Base-by-base conservation (phyloP, 2,113 vertebrate genomes). In the Tautogolabrus adspersus region DNA sequence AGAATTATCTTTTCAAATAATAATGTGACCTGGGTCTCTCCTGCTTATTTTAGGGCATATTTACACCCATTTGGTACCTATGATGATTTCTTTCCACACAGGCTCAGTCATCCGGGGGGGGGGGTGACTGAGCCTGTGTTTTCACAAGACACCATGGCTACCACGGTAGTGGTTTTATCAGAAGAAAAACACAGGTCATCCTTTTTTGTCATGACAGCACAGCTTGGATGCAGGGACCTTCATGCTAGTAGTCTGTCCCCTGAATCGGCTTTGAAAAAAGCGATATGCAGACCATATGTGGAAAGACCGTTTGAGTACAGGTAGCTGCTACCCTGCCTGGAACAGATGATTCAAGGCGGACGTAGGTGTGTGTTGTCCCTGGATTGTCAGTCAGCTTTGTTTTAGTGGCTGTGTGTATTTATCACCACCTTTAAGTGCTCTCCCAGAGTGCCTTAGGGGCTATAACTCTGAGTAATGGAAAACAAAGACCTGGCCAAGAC, bases 391-490 rank as follows among this genome's bases (percentile, higher is more conserved):
- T 86, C 75, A 83, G 89, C 84, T 91, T 93, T 91, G 87, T 90
- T 93, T 90, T 89, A 89, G 72, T 75, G 72, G 72, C 85, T 82
- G 75, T 75, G 83, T 82, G 86, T 89, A 91, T 94, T 94, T 93
- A 92, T 93, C 90, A 87, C 89, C 82, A 85, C 67, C 68, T 72
- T 88, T 89, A 91, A 91, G 89, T 87, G 91, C 89, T 91, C 89
- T 88, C 85, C 60, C 72, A 73, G 86, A 85, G 84, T 71, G 84
- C 83, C 89, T 77, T 63, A 56, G 77, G 70, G 77, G 81, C 84
- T 76, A 92, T 94, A 92, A 91, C 87, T 92, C 89, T 84, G 72
- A 88, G 90, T 90, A 94, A 93, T 92, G 89, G 91, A 89, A 90
- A 93, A 89, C 86, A 86, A 85, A 91, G 84, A 77, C 84, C 40